Base-by-base conservation (phyloP, 2,888 invertebrate genomes). In the Corbicula japonica region DNA sequence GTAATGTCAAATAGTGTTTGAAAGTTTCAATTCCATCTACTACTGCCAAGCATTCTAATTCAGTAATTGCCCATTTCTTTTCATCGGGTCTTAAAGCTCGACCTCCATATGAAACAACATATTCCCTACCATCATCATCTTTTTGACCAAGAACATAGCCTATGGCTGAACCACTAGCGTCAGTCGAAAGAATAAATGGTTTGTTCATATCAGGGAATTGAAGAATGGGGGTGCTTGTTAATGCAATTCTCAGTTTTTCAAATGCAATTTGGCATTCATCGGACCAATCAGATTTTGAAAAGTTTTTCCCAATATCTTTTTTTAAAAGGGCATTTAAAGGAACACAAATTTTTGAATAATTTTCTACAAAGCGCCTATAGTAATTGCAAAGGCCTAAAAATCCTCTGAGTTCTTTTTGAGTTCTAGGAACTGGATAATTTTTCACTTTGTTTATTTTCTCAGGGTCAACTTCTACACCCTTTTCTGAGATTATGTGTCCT, bases 381-480 rank as follows among this genome's bases (percentile, higher is more conserved):
- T 81, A 86, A 46, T 81, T 81, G 12, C 76, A 74, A n/a, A 83
- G 62, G 6, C 83, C 84, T 21, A 86, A 50, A 62, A 85, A 85
- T 30, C 71, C 65, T 48, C 75, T 52, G 12, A 81, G 32, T 46
- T 78, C 69, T 61, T 83, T 83, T 34, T 69, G 65, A 28, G 30
- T 65, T 38, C 58, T 72, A 10, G 83, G 82, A 28, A 44, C 50
- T 26, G 77, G 77, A 34, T 75, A 76, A 26, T 79, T 70, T 56
- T 68, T 26, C 38, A 86, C 66, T 34, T 75, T 71, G 23, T 85
- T 61, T 26, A 69, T 77, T 44, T 85, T 78, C 18, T 38, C 50
- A 34, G 65, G 58, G 21, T 83, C 83, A 6, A 73, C 66, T 21
- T 66, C 15, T 12, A 85, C 71, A n/a, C 77, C 85, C 32, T 79